A percentile compares a stretch with the other conserved stretches of the same genome.
phyloP scores from a whole-genome alignment of 2,888 invertebrate species.

The Oasisia sp. region DNA sequence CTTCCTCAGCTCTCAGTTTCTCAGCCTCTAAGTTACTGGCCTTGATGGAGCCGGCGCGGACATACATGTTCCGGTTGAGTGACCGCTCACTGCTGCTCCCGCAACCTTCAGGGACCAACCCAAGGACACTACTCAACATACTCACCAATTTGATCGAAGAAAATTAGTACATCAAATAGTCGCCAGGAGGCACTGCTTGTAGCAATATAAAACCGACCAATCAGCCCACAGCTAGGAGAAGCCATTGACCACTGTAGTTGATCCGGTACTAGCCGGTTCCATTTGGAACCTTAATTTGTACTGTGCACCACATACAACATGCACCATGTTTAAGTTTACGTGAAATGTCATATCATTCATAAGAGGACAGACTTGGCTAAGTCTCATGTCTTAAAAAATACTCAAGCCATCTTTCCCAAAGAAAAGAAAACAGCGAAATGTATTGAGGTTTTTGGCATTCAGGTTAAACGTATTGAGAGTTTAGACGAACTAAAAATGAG shows the following conservation, averaged over 20 bases:
- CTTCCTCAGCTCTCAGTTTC: constrained; percentile 55
- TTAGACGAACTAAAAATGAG: too few species aligned
- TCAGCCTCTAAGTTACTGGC: constrained; percentile 60
- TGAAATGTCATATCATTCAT: too few species aligned
- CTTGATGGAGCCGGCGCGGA: constrained; percentile 59
- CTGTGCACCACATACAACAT: too few species aligned
- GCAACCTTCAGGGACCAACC: constrained; percentile 43
- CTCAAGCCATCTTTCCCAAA: too few species aligned
- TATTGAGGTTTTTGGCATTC: too few species aligned
- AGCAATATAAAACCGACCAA: not conserved
- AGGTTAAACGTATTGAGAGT: too few species aligned
- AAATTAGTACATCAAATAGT: not conserved
- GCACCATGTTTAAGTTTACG: too few species aligned
- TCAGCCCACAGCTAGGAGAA: not conserved
- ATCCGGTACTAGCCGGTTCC: not conserved
- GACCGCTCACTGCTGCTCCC: constrained; percentile 39
- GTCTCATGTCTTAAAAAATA: too few species aligned
- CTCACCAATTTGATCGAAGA: not conserved
- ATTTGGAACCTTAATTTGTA: too few species aligned
- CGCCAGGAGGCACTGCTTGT: not conserved
- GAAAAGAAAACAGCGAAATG: too few species aligned
- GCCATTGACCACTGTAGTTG: not conserved
- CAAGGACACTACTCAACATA: not conserved
- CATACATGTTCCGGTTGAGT: constrained; percentile 46
- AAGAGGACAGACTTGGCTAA: too few species aligned